Percentiles rank a stretch among this genome's conserved stretches.
These are phyloP conservation scores for Atta cephalotes DNA, from an alignment of 1,140 invertebrate genomes.

Conservation along the genomic window DNA sequence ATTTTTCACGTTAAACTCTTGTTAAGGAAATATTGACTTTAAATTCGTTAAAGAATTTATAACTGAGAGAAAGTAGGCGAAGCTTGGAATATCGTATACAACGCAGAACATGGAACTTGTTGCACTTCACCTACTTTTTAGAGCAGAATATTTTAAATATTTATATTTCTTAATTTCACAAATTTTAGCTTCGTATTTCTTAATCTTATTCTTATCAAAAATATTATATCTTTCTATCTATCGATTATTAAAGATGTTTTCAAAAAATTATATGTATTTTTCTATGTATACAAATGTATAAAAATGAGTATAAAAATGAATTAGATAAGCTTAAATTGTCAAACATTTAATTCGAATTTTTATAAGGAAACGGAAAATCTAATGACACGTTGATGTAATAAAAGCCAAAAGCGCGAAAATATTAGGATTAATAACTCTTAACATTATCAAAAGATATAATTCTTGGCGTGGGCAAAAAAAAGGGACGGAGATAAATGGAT, in stretches of 20 bases:
- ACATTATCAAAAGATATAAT: conserved; percentile 59
- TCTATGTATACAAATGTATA: neutral
- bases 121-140: conserved; percentile 41
- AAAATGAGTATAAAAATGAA: conserved; percentile 2
- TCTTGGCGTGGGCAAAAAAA: conserved; percentile 4
- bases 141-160: conserved; percentile 6
- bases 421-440: conserved; percentile 51
- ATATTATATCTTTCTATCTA: neutral
- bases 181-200: neutral
- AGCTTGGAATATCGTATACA: conserved; percentile 18
- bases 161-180: conserved; percentile 16
- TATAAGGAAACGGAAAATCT: neutral
- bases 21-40: conserved; percentile 2
- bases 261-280: neutral
- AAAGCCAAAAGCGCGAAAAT: conserved; percentile 4
- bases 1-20: conserved; percentile 19
- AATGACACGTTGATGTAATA: neutral
- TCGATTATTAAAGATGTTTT: neutral
- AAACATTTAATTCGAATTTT: conserved; percentile 3
- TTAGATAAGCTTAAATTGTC: neutral
- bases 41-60: conserved; percentile 36
- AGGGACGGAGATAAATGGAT: conserved; percentile 53
- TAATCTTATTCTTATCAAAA: neutral
- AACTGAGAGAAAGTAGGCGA: conserved; percentile 15
- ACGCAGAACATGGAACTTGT: conserved; percentile 24